Percentiles rank a stretch among this genome's conserved stretches.
Conservation (phyloP, 1,140 invertebrate genomes). For the Dysdera silvatica region DNA sequence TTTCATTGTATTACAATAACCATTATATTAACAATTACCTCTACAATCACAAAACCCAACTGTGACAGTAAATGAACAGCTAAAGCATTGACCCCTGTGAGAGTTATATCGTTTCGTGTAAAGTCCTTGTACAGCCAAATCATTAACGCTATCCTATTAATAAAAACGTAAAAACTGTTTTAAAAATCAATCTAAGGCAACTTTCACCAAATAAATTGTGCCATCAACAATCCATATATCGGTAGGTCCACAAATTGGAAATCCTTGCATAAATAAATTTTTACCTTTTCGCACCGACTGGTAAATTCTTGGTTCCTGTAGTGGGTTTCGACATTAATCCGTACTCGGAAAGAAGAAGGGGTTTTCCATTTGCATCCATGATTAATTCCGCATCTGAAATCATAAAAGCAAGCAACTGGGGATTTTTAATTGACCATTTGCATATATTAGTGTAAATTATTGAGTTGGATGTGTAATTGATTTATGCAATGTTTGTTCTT, state of each 20-base stretch:
- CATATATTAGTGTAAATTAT: too few relatives aligned
- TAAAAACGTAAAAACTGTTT: not conserved
- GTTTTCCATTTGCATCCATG: slow-evolving; percentile 11
- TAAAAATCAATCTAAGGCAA: not conserved
- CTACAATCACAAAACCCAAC: not conserved
- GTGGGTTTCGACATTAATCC: not conserved
- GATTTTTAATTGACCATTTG: too few relatives aligned
- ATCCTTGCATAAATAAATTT: not conserved
- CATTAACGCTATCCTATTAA: slow-evolving; percentile 4
- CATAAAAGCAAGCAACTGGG: too few relatives aligned
- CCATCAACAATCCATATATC: not conserved
- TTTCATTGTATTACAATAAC: too few relatives aligned
- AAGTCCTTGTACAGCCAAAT: slow-evolving; percentile 13
- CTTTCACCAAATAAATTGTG: not conserved
- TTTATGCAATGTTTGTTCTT: too few relatives aligned
- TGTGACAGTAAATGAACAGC: not conserved
- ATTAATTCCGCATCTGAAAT: slow-evolving; percentile 23
- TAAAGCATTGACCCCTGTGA: slow-evolving; percentile 2
- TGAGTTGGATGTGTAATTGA: too few relatives aligned
- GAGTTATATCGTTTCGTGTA: not conserved
- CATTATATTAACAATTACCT: slow-evolving; percentile 6
- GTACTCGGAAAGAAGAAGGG: slow-evolving; percentile 1
- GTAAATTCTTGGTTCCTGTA: not conserved
- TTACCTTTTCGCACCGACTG: not conserved
- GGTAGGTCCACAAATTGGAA: not conserved